These are phyloP conservation scores for Eidolon helvum DNA, from an alignment of 2,113 vertebrate species.

Conservation along the genomic window DNA sequence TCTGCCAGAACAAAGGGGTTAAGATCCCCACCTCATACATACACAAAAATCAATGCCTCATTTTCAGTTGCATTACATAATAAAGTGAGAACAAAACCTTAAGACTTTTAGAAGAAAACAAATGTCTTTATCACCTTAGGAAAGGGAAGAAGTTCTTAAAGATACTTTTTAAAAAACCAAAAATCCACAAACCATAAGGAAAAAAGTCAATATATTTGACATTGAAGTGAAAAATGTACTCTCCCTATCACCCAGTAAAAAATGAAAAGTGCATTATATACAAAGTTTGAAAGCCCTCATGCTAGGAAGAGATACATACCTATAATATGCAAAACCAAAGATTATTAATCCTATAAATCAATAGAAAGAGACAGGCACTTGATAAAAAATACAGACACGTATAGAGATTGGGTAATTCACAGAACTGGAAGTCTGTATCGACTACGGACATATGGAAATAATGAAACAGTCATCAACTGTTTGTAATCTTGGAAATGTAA, in stretches of 20 bases:
- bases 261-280: neutral
- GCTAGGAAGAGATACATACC: neutral
- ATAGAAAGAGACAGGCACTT: neutral
- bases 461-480: neutral
- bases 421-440: neutral
- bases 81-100: neutral
- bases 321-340: neutral
- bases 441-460: neutral
- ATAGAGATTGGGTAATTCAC: neutral
- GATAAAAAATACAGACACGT: neutral
- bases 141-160: neutral
- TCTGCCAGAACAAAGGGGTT: fast-evolving
- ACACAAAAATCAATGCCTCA: neutral
- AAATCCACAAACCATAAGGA: neutral
- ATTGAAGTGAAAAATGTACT: neutral
- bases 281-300: neutral
- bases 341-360: neutral
- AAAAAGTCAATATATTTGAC: neutral
- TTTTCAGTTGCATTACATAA: neutral
- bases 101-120: neutral
- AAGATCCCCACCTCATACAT: neutral
- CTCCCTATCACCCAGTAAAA: neutral
- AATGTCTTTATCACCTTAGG: neutral
- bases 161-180: neutral
- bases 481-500: neutral